These are phyloP conservation scores for Amyelois transitella DNA, from an alignment of 1,140 invertebrate species.

Conservation along the genomic window DNA sequence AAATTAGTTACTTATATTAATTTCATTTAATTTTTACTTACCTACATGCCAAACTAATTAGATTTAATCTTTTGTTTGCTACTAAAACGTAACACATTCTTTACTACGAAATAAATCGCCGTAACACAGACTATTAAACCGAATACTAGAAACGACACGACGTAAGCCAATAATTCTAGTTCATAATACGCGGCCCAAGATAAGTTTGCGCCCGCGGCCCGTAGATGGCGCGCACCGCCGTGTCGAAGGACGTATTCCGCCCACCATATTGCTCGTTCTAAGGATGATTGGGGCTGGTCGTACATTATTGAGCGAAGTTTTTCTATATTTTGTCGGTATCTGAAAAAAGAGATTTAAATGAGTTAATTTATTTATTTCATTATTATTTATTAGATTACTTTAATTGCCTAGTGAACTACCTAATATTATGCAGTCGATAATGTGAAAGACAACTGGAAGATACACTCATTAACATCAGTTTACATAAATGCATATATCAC, in stretches of 20 bases:
- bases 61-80: not conserved
- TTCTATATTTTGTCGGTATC: constrained; percentile 39
- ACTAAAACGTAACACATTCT: not conserved
- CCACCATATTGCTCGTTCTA: constrained; percentile 69
- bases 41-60: not conserved
- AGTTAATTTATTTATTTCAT: no score
- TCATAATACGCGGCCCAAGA: not conserved
- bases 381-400: no score
- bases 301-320: constrained; percentile 46
- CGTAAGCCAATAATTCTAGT: not conserved
- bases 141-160: not conserved
- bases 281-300: constrained; percentile 69
- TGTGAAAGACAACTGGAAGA: no score
- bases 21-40: no score
- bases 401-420: no score
- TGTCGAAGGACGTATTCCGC: constrained; percentile 63
- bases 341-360: constrained; percentile 20
- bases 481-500: no score
- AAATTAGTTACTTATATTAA: no score
- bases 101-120: not conserved
- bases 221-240: constrained; percentile 73
- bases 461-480: no score
- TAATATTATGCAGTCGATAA: no score
- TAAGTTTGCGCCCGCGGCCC: constrained; percentile 50
- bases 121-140: not conserved